These are phyloP conservation scores for Cyrtodaria siliqua DNA, from an alignment of 2,888 invertebrate genomes.

Conservation along the genomic window DNA sequence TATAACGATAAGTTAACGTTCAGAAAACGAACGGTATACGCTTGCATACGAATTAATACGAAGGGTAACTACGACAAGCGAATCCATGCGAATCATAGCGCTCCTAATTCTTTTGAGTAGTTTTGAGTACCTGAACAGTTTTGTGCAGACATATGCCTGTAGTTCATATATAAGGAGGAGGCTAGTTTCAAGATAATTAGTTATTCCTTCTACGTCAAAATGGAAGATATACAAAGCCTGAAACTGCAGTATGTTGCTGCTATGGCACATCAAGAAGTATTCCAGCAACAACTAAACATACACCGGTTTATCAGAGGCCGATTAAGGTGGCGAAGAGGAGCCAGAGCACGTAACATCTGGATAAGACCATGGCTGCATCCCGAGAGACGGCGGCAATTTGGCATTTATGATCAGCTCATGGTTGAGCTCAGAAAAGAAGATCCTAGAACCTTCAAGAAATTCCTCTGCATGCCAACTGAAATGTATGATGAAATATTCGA, in stretches of 20 bases:
- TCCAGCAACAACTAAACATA: conserved; percentile 32
- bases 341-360: conserved; percentile 45
- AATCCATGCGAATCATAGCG: conserved; percentile 27
- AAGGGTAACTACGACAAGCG: conserved; percentile 26
- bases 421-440: conserved; percentile 56
- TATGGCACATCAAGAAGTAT: conserved; percentile 34
- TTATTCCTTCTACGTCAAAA: conserved; percentile 42
- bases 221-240: conserved; percentile 39
- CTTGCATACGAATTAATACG: conserved; percentile 34
- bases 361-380: conserved; percentile 49
- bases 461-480: conserved; percentile 50
- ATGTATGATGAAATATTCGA: conserved; percentile 54
- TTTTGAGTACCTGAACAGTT: conserved; percentile 27
- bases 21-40: conserved; percentile 20
- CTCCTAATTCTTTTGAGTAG: not conserved
- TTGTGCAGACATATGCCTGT: conserved; percentile 8
- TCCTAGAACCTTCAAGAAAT: conserved; percentile 45
- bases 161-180: conserved; percentile 16
- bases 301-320: conserved; percentile 34
- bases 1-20: conserved; percentile 31
- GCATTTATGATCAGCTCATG: conserved; percentile 45
- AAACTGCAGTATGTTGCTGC: conserved; percentile 39
- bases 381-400: conserved; percentile 38
- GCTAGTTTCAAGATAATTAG: conserved; percentile 28
- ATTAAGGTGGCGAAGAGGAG: conserved; percentile 36